Percentiles rank a stretch among this genome's conserved stretches.
Conservation (phyloP, 2,888 invertebrate genomes). For the Leucoma salicis region DNA sequence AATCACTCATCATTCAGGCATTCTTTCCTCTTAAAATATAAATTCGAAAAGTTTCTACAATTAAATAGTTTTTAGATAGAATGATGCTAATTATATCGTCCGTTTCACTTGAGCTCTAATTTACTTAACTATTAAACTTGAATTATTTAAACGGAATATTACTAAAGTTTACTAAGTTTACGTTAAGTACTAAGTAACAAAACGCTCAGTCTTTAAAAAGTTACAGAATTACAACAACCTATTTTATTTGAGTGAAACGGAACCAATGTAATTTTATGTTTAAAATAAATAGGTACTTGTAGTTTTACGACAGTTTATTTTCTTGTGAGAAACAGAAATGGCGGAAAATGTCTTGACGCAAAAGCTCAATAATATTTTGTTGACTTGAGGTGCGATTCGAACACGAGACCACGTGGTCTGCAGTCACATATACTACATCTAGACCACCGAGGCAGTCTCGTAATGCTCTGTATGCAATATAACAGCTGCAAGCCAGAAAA, state of each 20-base stretch:
- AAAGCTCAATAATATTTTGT: too few relatives aligned
- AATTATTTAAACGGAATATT: background rate
- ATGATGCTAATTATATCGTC: too few relatives aligned
- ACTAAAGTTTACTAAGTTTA: background rate
- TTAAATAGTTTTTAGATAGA: too few relatives aligned
- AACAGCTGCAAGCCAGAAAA: background rate
- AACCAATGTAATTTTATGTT: background rate
- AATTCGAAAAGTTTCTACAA: too few relatives aligned
- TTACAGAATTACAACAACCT: background rate
- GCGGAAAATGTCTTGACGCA: background rate
- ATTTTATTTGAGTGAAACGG: background rate
- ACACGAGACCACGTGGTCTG: too few relatives aligned
- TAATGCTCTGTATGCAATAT: background rate
- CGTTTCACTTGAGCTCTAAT: too few relatives aligned
- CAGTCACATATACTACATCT: too few relatives aligned
- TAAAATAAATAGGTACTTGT: background rate
- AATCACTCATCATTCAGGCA: too few relatives aligned
- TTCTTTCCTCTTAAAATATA: too few relatives aligned
- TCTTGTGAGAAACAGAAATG: background rate
- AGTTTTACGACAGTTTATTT: background rate
- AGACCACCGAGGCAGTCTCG: background rate
- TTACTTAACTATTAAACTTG: background rate
- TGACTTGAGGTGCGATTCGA: too few relatives aligned
- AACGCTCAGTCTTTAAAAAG: background rate
- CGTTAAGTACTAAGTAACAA: background rate